Evolutionary conservation across 2,888 invertebrate species (phyloP).

Genomic region (Chesias legatella): DNA sequence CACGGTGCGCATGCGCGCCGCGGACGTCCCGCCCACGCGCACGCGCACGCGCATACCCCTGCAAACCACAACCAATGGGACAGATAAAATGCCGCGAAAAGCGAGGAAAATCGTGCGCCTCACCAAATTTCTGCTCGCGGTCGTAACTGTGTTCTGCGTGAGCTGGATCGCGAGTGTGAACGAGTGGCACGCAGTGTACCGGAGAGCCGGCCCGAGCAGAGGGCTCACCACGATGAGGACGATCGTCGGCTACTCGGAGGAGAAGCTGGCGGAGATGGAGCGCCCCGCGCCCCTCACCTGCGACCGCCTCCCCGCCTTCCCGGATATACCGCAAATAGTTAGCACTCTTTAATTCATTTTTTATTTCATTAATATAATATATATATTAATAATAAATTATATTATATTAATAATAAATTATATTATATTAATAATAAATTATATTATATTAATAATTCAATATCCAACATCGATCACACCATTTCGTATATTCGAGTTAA

Average conservation of each 20-base stretch:
- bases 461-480: neutral
- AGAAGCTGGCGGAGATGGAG: slow-evolving; percentile 75
- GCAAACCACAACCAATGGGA: slow-evolving; percentile 28
- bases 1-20: slow-evolving; percentile 64
- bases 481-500: slow-evolving; percentile 7
- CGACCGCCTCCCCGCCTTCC: slow-evolving; percentile 59
- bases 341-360: slow-evolving; percentile 34
- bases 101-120: slow-evolving; percentile 57
- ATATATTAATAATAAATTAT: no score
- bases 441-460: neutral
- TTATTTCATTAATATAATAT: slow-evolving; percentile 8
- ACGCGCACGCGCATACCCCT: slow-evolving; percentile 5
- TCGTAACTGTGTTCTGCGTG: slow-evolving; percentile 64
- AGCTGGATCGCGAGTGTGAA: slow-evolving; percentile 70
- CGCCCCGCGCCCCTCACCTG: slow-evolving; percentile 66
- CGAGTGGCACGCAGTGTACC: slow-evolving; percentile 53
- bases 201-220: slow-evolving; percentile 4
- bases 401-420: no score
- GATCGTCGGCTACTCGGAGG: slow-evolving; percentile 82
- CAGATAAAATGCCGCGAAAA: slow-evolving; percentile 48
- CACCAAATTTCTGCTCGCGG: slow-evolving; percentile 62
- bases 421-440: no score
- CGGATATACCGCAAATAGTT: slow-evolving; percentile 55
- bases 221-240: slow-evolving; percentile 72
- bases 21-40: slow-evolving; percentile 48